Evolutionary conservation across 1,140 invertebrate species (phyloP), one percentile per base, ranked within the genome.

Genomic region (Micrasema minimum): DNA sequence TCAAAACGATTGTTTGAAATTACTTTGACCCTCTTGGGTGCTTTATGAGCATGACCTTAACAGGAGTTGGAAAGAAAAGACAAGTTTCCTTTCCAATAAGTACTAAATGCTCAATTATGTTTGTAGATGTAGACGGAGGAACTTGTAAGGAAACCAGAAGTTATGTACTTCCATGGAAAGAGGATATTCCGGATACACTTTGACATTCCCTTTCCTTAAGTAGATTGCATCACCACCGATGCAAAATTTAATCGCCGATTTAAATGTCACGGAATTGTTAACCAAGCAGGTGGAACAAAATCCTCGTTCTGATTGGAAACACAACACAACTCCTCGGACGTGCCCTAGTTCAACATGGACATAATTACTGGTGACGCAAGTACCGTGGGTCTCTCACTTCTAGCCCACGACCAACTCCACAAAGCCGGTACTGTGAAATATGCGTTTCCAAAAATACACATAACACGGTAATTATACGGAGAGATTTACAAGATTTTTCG

Each of bases 121-220:
- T 31, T 55, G 26, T 31, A 7, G 7, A 26, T n/a, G 51, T 12
- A 31, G 23, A 31, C 26, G 26, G 2, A 55, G 51, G 51, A 1
- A 14, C 7, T 55, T 20, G 51, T 16, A 6, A 48, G 16, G 20
- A 20, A 12, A 2, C 12, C 23, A 37, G 6, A 14, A 37, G 10
- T 26, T 2, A 14, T 23, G 26, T 16, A 22, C 5, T 18, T 22
- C 26, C 50, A n/a, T n/a, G n/a, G 7, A 48, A 20, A 20, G 14
- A 55, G 51, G 51, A 55, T 55, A 37, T 31, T 55, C 26, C 26
- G 26, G 26, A 37, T 31, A 55, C 51, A 55, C 51, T 55, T 55
- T 55, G 51, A 38, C 37, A 59, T 59, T 59, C 35, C 55, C 55
- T 59, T 53, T 59, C 55, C 26, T 31, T 41, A 59, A 35, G 37